Conservation (phyloP, 2,888 invertebrate species). For the Odontocolon sp. region DNA sequence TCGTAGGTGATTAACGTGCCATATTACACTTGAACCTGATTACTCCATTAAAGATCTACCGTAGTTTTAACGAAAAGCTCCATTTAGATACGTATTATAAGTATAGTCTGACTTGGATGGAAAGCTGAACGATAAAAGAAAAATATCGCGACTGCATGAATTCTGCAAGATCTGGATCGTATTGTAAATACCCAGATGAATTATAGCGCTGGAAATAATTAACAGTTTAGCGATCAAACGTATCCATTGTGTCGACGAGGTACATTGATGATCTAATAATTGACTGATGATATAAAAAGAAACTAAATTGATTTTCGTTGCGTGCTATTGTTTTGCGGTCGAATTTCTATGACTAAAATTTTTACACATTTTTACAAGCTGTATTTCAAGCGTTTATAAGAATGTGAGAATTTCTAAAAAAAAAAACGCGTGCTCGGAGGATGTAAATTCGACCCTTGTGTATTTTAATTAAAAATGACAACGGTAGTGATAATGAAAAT, state of each 20-base stretch:
- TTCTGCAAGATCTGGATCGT: constrained; percentile 38
- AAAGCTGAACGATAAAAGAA: background rate
- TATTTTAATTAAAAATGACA: too few relatives aligned
- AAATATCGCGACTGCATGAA: background rate
- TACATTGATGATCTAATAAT: background rate
- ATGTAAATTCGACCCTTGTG: too few relatives aligned
- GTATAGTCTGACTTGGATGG: constrained; percentile 29
- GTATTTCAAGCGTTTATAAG: background rate
- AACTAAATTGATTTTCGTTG: constrained; percentile 22
- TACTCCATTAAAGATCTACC: background rate
- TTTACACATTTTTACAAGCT: constrained; percentile 45
- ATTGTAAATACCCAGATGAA: constrained; percentile 45
- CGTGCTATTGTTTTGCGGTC: constrained; percentile 4
- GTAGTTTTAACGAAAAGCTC: constrained; percentile 32
- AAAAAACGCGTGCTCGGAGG: too few relatives aligned
- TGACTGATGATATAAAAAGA: constrained; percentile 23
- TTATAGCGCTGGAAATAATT: constrained; percentile 24
- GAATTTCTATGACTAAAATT: constrained; percentile 7
- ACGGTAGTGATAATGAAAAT: too few relatives aligned
- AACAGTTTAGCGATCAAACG: background rate
- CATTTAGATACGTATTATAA: constrained; percentile 11
- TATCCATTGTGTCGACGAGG: background rate
- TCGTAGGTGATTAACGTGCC: constrained; percentile 59
- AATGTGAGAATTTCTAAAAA: too few relatives aligned
- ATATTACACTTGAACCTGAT: constrained; percentile 55